Evolutionary conservation across 1,140 invertebrate genomes (phyloP).

Genomic region (Popillia japonica): DNA sequence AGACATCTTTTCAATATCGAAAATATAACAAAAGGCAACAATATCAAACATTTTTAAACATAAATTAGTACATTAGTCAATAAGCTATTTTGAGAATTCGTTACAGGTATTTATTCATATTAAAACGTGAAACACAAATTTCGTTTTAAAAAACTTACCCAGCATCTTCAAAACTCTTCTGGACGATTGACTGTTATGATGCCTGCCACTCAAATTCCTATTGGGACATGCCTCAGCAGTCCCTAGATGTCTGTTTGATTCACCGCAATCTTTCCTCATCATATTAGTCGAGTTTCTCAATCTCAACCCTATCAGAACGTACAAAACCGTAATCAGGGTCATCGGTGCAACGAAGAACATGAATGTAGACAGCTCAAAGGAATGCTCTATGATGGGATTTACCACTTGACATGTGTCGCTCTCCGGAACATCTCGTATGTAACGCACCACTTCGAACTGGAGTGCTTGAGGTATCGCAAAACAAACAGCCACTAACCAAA

Average conservation of each 20-base stretch:
- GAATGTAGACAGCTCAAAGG: constrained; percentile 84
- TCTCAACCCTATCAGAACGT: constrained; percentile 82
- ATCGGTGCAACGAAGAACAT: constrained; percentile 88
- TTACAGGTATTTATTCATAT: too few species aligned
- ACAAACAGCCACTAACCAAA: constrained; percentile 68
- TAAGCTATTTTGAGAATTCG: too few species aligned
- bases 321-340: constrained; percentile 84
- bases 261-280: constrained; percentile 47
- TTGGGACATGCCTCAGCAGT: neutral
- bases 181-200: constrained; percentile 27
- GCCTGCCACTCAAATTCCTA: constrained; percentile 1
- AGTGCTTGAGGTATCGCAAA: constrained; percentile 67
- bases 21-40: too few species aligned
- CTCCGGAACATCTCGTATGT: constrained; percentile 42
- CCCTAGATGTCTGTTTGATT: constrained; percentile 51
- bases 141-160: constrained; percentile 57
- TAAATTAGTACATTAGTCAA: too few species aligned
- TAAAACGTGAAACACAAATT: too few species aligned
- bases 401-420: constrained; percentile 58
- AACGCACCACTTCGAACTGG: constrained; percentile 58
- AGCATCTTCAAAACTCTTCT: constrained; percentile 55
- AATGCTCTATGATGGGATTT: constrained; percentile 72
- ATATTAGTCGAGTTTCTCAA: constrained; percentile 66
- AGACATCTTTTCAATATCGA: too few species aligned
- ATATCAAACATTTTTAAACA: too few species aligned